These are phyloP conservation scores for Aphrophora alni DNA, from an alignment of 2,888 invertebrate genomes.

Conservation along the genomic window DNA sequence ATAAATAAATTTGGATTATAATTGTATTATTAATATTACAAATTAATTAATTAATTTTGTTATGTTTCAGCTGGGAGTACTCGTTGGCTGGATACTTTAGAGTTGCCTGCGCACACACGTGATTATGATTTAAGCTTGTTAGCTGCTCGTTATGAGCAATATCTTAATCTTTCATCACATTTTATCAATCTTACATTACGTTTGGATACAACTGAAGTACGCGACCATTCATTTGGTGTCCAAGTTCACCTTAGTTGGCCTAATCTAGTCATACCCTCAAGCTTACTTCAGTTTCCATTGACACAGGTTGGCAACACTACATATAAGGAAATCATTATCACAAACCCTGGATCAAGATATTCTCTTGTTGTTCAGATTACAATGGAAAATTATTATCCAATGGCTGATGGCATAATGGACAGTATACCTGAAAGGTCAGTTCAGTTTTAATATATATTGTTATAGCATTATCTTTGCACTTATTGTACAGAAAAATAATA, in stretches of 20 bases:
- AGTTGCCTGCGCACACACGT: conserved; percentile 68
- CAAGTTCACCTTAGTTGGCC: conserved; percentile 76
- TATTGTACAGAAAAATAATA: no score
- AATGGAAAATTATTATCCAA: conserved; percentile 74
- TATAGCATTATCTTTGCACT: no score
- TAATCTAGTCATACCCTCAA: conserved; percentile 59
- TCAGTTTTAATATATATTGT: conserved; percentile 20
- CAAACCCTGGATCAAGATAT: conserved; percentile 73
- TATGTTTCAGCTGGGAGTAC: conserved; percentile 39
- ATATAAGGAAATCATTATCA: conserved; percentile 68
- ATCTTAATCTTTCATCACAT: conserved; percentile 58
- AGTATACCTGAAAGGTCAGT: conserved; percentile 60
- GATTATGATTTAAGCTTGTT: conserved; percentile 73
- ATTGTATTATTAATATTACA: no score
- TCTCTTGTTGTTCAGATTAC: conserved; percentile 76
- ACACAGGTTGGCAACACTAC: conserved; percentile 76
- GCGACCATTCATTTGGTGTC: conserved; percentile 57
- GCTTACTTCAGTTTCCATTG: conserved; percentile 68
- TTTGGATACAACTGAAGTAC: conserved; percentile 75
- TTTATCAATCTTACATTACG: conserved; percentile 43
- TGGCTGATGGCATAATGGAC: conserved; percentile 63
- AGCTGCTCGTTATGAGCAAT: conserved; percentile 67
- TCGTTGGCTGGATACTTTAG: conserved; percentile 44
- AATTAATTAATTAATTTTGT: no score
- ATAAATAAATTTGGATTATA: no score